Base-by-base conservation (phyloP, 2,797 vertebrate species). In the Melanotaenia boesemani region DNA sequence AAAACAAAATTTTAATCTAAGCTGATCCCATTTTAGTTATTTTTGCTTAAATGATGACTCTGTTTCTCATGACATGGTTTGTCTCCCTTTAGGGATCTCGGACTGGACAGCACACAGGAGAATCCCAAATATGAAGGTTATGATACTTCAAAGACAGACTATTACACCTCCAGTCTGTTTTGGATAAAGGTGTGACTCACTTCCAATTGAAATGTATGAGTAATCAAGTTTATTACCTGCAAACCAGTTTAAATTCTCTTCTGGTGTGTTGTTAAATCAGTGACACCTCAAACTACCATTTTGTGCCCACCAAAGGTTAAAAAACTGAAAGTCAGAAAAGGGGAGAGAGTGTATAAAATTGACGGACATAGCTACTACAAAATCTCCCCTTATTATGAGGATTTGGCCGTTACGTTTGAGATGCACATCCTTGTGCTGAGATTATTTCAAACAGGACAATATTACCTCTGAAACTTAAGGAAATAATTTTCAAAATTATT, bases 121-220 rank as follows among this genome's bases (percentile, higher is more conserved):
- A 94, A 75, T 93, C 92, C 0, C 70, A 86, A 34, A 91, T 90
- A 74, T 94, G 88, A 93, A 80, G 63, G 28, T 3, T 71, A 30
- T 59, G 28, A 26, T 0, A 50, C 7, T 2, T 16, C 41, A 67
- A 44, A 67, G 50, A 69, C 50, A 64, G 22, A 64, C n/a, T 6
- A 20, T 55, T 9, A 61, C 41, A 44, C 34, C 22, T 63, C 56
- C 4, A 64, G 15, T 26, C 54, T 52, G 5, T 50, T 10, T 6
- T 7, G 41, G 26, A n/a, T 12, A 34, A 63, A 58, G 20, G 11
- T 48, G 41, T 46, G 28, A 55, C 50, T 69, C 11, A 12, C 16
- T 34, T 46, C 0, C 44, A 41, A 73, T 46, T 46, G 37, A 18
- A 12, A 71, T 30, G 48, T 60, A 28, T 16, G 41, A 30, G 32